A percentile compares a stretch with the other conserved stretches of the same genome.
Evolutionary conservation across 2,113 vertebrate species (phyloP).

Genomic region (Pyrgilauda ruficollis): DNA sequence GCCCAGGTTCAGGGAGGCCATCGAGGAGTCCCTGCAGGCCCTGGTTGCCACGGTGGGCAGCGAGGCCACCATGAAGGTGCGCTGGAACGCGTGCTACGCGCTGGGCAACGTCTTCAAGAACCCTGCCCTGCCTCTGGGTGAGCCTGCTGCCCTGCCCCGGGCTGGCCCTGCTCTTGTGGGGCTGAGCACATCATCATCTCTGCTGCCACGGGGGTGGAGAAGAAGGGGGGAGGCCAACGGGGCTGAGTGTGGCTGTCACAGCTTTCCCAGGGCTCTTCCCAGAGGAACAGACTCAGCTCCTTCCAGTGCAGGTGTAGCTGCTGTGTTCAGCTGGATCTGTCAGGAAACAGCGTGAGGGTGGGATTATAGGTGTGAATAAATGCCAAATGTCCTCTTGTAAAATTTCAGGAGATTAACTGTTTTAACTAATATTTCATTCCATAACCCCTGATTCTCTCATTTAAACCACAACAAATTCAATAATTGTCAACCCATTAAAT

Average conservation of each 20-base stretch:
- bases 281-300: neutral
- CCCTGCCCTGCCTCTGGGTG: conserved; percentile 85
- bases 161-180: neutral
- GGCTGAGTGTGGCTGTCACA: neutral
- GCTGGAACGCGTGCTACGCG: conserved; percentile 97
- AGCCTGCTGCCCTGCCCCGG: neutral
- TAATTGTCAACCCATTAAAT: neutral
- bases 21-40: conserved; percentile 85
- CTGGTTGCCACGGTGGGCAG: conserved; percentile 85
- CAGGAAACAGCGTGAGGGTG: neutral
- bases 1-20: conserved; percentile 81
- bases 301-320: neutral
- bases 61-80: conserved; percentile 94
- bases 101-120: conserved; percentile 95
- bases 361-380: neutral
- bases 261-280: neutral
- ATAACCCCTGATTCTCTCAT: neutral
- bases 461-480: neutral
- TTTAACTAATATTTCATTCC: neutral
- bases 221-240: neutral
- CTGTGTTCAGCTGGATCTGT: neutral
- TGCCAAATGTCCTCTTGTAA: neutral
- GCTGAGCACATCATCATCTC: neutral
- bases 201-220: neutral
- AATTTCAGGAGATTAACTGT: neutral